phyloP scores from a whole-genome alignment of 2,113 vertebrate species.

The Zingel zingel region DNA sequence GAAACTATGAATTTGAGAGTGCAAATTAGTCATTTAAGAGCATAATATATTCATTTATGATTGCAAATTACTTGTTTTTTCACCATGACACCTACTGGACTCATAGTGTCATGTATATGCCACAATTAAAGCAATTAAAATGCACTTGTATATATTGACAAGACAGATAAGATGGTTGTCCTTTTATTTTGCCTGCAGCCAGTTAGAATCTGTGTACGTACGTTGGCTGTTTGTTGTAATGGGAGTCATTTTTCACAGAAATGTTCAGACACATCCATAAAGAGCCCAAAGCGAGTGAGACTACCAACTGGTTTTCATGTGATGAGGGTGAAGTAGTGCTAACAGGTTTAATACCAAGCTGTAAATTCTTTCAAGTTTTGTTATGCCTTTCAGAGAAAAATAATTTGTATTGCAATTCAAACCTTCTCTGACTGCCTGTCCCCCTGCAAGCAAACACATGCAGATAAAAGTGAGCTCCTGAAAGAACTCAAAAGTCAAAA shows the following conservation, averaged over 20 bases:
- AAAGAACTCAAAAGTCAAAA: background rate
- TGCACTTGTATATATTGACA: background rate
- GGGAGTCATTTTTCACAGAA: background rate
- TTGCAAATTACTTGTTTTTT: too few species aligned
- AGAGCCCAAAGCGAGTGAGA: background rate
- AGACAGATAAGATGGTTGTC: background rate
- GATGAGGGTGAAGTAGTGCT: background rate
- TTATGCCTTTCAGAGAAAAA: background rate
- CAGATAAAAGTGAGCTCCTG: background rate
- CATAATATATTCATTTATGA: too few species aligned
- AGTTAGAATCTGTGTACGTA: background rate
- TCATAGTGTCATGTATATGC: too few species aligned
- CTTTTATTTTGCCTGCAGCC: background rate
- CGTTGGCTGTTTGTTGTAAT: background rate
- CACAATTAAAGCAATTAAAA: background rate
- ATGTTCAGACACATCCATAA: background rate
- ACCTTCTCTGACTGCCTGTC: background rate
- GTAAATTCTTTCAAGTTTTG: background rate
- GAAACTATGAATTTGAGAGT: too few species aligned
- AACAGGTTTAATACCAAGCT: background rate
- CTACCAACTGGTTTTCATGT: background rate
- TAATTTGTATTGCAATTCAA: too few species aligned
- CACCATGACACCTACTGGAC: too few species aligned
- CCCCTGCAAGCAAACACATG: background rate
- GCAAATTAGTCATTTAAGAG: too few species aligned